phyloP scores from a whole-genome alignment of 2,888 invertebrate species.

The Parnassius smintheus region DNA sequence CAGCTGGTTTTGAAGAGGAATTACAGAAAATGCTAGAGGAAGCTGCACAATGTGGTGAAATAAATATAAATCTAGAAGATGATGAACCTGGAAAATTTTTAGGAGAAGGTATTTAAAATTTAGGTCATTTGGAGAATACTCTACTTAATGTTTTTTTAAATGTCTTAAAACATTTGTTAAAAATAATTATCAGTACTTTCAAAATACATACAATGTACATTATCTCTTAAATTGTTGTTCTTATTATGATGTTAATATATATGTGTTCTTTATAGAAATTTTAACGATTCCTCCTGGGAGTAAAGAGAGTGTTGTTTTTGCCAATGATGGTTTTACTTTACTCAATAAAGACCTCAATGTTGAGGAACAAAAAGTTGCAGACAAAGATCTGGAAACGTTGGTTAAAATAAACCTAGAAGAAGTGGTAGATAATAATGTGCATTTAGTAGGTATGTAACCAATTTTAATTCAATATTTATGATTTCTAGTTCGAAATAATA shows the following conservation, averaged over 20 bases:
- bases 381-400: slow-evolving; percentile 50
- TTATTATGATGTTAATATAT: too few relatives aligned
- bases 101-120: slow-evolving; percentile 62
- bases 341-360: slow-evolving; percentile 41
- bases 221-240: too few relatives aligned
- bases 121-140: too few relatives aligned
- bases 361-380: slow-evolving; percentile 38
- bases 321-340: slow-evolving; percentile 76
- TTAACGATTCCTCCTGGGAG: slow-evolving; percentile 86
- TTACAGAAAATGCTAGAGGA: slow-evolving; percentile 66
- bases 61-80: slow-evolving; percentile 64
- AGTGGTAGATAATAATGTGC: slow-evolving; percentile 82
- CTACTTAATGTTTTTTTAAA: too few relatives aligned
- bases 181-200: too few relatives aligned
- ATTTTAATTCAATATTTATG: neutral
- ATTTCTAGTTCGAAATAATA: neutral
- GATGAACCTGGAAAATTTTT: slow-evolving; percentile 70
- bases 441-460: slow-evolving; percentile 69
- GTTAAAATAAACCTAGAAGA: slow-evolving; percentile 81
- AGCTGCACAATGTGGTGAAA: slow-evolving; percentile 53
- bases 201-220: too few relatives aligned
- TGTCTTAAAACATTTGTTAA: too few relatives aligned
- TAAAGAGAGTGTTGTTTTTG: slow-evolving; percentile 79
- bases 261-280: slow-evolving; percentile 63
- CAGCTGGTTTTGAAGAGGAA: slow-evolving; percentile 88